Evolutionary conservation across 1,140 invertebrate genomes (phyloP).

Genomic region (Ips typographus): DNA sequence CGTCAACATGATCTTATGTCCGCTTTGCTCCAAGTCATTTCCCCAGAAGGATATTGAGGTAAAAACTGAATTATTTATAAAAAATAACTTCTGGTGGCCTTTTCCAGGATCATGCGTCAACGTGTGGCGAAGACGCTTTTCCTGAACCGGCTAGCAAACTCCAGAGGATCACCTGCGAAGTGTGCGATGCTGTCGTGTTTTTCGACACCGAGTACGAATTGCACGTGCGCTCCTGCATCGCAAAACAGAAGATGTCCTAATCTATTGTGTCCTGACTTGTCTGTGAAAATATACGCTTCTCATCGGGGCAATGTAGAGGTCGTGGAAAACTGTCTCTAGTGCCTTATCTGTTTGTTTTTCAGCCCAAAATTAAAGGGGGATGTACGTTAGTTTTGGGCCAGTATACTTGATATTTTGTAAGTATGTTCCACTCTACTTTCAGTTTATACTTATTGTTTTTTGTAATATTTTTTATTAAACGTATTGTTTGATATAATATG

Average conservation of each 20-base stretch:
- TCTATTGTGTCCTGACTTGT: too few species aligned
- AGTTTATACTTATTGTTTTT: too few species aligned
- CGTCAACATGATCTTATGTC: slow-evolving; percentile 5
- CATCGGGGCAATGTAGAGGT: too few species aligned
- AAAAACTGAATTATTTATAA: slow-evolving; percentile 8
- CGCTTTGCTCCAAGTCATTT: slow-evolving; percentile 13
- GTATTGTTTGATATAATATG: too few species aligned
- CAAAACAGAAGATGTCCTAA: neutral
- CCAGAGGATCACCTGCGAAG: slow-evolving; percentile 15
- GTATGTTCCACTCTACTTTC: too few species aligned
- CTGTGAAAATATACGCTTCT: too few species aligned
- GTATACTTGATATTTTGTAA: too few species aligned
- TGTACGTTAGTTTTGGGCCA: too few species aligned
- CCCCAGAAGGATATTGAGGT: slow-evolving; percentile 16
- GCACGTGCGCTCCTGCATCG: slow-evolving; percentile 6
- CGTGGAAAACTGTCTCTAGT: too few species aligned
- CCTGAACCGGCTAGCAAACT: neutral
- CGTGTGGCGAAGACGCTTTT: slow-evolving; percentile 13
- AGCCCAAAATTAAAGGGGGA: too few species aligned
- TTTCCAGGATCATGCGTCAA: slow-evolving; percentile 14
- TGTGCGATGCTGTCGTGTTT: slow-evolving; percentile 8
- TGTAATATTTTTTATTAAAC: too few species aligned
- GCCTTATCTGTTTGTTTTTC: too few species aligned
- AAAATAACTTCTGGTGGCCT: slow-evolving; percentile 2
- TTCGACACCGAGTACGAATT: slow-evolving; percentile 12